Base-by-base conservation (phyloP, 1,140 invertebrate species). In the Batillaria attramentaria region DNA sequence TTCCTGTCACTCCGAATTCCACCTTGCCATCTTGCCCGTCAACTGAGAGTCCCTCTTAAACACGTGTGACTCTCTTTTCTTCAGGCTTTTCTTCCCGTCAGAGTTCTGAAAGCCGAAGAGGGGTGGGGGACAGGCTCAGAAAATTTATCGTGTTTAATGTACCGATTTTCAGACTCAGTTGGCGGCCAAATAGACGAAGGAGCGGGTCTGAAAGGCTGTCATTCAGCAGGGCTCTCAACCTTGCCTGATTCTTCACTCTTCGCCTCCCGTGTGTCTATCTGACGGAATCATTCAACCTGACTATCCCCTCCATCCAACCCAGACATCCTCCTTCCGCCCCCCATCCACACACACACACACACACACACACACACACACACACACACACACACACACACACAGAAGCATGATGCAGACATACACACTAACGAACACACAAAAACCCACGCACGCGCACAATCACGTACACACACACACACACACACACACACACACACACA, bases 81-180 rank as follows among this genome's bases (percentile, higher is more conserved):
- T n/a, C n/a, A n/a, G n/a, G n/a, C n/a, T n/a, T n/a, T n/a, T n/a
- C n/a, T n/a, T n/a, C n/a, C n/a, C n/a, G n/a, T n/a, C n/a, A n/a
- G n/a, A n/a, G n/a, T n/a, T n/a, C n/a, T n/a, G n/a, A n/a, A n/a
- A n/a, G n/a, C n/a, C n/a, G n/a, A n/a, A n/a, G n/a, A n/a, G n/a
- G n/a, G n/a, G n/a, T n/a, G n/a, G n/a, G n/a, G n/a, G n/a, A n/a
- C n/a, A n/a, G n/a, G n/a, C 24, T 60, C 57, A n/a, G 57, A 60
- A 60, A 60, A 60, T 60, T 60, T 60, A 60, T 60, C 57, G 57
- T 60, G 57, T 60, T 60, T 60, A 60, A 60, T 60, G 57, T 60
- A 60, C 20, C 57, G 57, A 60, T n/a, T 60, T 60, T 8, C 8
- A 28, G n/a, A n/a, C n/a, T n/a, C n/a, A 60, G 57, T 20, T n/a